phyloP scores from a whole-genome alignment of 2,888 invertebrate species.

The Papilio demoleus region DNA sequence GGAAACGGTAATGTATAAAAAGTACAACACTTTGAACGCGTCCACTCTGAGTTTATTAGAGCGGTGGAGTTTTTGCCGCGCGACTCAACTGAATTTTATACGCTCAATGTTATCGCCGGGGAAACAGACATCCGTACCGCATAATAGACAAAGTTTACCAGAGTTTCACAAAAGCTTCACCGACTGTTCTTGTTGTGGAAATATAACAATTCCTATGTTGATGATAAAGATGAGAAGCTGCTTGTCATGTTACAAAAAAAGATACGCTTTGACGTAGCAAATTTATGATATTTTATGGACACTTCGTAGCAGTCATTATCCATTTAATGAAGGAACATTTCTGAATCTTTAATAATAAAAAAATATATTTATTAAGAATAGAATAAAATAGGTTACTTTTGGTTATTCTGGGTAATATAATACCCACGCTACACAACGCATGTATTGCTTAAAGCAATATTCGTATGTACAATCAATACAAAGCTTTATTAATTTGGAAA shows the following conservation, averaged over 20 bases:
- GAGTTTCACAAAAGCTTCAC: slow-evolving; percentile 23
- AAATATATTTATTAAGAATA: no score
- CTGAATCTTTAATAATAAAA: not conserved
- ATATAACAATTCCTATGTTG: slow-evolving; percentile 10
- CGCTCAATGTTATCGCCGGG: slow-evolving; percentile 24
- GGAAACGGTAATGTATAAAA: slow-evolving; percentile 5
- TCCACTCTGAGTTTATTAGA: slow-evolving; percentile 12
- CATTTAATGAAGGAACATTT: not conserved
- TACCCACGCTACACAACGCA: no score
- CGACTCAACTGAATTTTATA: slow-evolving; percentile 20
- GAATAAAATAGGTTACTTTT: no score
- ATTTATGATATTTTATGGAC: not conserved
- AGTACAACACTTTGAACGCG: slow-evolving; percentile 2
- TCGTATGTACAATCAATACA: no score
- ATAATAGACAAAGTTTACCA: slow-evolving; percentile 24
- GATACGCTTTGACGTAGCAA: not conserved
- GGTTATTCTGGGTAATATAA: no score
- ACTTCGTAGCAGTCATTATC: not conserved
- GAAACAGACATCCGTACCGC: slow-evolving; percentile 20
- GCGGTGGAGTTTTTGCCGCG: slow-evolving; percentile 14
- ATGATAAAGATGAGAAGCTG: slow-evolving; percentile 15
- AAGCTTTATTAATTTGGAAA: not conserved
- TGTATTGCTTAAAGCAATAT: no score
- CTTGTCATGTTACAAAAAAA: slow-evolving; percentile 2
- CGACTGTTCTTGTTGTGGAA: slow-evolving; percentile 26